phyloP scores from a whole-genome alignment of 1,140 invertebrate genomes.

The Heliconius hermathena region DNA sequence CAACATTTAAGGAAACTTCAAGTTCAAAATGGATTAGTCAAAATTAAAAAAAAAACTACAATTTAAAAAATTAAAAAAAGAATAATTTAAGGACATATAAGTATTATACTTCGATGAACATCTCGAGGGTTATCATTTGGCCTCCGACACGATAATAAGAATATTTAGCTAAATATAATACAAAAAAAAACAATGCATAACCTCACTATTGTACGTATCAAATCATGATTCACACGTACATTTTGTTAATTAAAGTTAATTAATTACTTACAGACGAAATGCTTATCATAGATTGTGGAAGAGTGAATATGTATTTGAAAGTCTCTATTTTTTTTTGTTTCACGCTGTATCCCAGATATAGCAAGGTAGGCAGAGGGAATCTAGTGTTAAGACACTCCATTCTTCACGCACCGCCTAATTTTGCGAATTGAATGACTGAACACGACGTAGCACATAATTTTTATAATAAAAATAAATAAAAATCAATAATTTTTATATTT shows the following conservation, averaged over 20 bases:
- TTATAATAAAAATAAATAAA: no score
- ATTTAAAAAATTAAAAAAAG: not conserved
- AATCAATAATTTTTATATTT: no score
- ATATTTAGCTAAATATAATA: slow-evolving; percentile 43
- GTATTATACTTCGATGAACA: slow-evolving; percentile 43
- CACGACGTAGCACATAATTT: no score
- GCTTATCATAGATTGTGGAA: not conserved
- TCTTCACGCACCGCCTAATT: no score
- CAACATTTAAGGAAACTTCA: no score
- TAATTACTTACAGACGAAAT: not conserved
- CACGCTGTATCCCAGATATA: no score
- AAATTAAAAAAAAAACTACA: not conserved
- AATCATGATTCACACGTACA: slow-evolving; percentile 58
- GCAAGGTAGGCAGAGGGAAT: no score
- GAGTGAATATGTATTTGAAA: not conserved
- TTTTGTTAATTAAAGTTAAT: slow-evolving; percentile 34
- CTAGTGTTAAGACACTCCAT: no score
- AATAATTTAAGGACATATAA: slow-evolving; percentile 41
- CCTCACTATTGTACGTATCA: slow-evolving; percentile 68
- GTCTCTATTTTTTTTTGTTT: not conserved
- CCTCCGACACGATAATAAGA: slow-evolving; percentile 36
- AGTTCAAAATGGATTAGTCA: no score
- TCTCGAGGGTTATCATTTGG: slow-evolving; percentile 47
- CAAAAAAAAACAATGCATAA: slow-evolving; percentile 67
- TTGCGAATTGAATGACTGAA: no score